Conservation (phyloP, 2,888 invertebrate genomes). For the Drosophila anomalipes region DNA sequence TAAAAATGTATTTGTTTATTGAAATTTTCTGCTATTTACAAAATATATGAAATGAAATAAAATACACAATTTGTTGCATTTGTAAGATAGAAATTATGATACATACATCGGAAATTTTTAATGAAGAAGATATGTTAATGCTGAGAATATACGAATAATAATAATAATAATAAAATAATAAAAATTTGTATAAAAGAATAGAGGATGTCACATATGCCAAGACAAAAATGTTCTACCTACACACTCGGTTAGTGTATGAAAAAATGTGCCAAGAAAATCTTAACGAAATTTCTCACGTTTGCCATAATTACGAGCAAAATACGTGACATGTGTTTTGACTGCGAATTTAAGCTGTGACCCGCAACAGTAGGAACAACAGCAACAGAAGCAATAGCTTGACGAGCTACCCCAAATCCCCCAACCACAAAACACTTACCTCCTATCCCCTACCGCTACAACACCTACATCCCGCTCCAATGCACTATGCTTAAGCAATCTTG, state of each 20-base stretch:
- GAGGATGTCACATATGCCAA: neutral
- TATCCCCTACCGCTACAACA: neutral
- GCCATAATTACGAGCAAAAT: constrained; percentile 81
- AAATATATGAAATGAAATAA: neutral
- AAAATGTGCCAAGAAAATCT: constrained; percentile 78
- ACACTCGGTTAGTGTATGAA: constrained; percentile 37
- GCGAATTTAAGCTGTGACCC: constrained; percentile 60
- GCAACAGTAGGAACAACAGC: constrained; percentile 32
- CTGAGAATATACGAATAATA: neutral
- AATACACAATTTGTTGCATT: neutral
- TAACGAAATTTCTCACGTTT: constrained; percentile 82
- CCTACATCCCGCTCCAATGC: neutral
- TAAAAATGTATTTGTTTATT: neutral
- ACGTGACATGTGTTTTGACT: constrained; percentile 82
- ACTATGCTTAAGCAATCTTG: constrained; percentile 10
- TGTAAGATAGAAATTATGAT: neutral
- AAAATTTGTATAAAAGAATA: neutral
- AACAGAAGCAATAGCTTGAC: constrained; percentile 42
- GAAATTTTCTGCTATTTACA: neutral
- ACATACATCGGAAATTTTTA: neutral
- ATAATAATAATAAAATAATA: neutral
- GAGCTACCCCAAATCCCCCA: constrained; percentile 9
- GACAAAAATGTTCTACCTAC: neutral
- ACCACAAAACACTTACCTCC: neutral
- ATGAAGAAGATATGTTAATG: neutral